These are phyloP conservation scores for Lepidothrix coronata DNA, from an alignment of 2,113 vertebrate species.

Conservation along the genomic window DNA sequence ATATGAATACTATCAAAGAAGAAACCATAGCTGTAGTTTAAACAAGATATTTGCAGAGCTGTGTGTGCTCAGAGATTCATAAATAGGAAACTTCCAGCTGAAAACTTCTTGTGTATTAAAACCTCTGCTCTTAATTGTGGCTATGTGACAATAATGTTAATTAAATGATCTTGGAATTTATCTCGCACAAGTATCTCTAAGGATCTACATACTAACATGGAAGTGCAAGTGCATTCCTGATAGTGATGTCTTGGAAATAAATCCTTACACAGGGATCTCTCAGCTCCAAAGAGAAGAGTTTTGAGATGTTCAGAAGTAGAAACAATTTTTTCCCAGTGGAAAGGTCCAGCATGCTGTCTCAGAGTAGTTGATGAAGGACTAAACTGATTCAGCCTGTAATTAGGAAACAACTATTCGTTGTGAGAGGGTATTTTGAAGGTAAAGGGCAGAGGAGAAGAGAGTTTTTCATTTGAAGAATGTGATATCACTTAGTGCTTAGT, in stretches of 20 bases:
- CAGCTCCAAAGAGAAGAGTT: neutral
- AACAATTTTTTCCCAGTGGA: neutral
- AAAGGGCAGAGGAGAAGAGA: neutral
- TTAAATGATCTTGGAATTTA: neutral
- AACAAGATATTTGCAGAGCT: neutral
- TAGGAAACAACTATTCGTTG: neutral
- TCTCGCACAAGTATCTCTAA: neutral
- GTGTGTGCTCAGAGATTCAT: neutral
- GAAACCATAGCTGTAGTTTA: neutral
- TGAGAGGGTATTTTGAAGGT: neutral
- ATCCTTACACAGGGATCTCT: neutral
- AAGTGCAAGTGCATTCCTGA: neutral
- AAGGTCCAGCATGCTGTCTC: neutral
- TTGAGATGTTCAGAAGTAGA: neutral
- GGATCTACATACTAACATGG: neutral
- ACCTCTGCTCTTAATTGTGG: neutral
- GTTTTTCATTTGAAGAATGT: neutral
- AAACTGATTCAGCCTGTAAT: neutral
- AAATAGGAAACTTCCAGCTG: neutral
- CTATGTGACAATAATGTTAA: neutral
- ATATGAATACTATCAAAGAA: neutral
- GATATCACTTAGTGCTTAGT: neutral
- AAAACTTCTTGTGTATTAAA: neutral
- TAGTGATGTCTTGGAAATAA: neutral
- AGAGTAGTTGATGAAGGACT: neutral